A percentile compares a stretch with the other conserved stretches of the same genome.
These are phyloP conservation scores for Haemorhous mexicanus DNA, from an alignment of 2,113 vertebrate species.

Conservation along the genomic window DNA sequence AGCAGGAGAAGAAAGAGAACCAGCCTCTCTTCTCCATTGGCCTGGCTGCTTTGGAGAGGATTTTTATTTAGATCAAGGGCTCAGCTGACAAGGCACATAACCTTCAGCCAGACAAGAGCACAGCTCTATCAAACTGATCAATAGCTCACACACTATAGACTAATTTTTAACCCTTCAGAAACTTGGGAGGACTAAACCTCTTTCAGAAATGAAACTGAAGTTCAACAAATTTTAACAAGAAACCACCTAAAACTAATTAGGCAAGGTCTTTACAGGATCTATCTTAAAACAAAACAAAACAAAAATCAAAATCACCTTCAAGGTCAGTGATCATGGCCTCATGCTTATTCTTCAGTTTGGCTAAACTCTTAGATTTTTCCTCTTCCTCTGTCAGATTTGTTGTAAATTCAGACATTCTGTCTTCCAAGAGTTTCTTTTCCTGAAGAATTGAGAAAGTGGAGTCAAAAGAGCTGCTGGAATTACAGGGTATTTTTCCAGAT, in stretches of 20 bases:
- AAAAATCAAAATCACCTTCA: constrained; percentile 77
- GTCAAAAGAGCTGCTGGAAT: neutral
- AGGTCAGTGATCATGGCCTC: constrained; percentile 98
- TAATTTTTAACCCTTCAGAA: constrained; percentile 60
- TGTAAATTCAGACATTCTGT: constrained; percentile 92
- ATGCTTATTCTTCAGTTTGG: constrained; percentile 97
- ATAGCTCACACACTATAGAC: constrained; percentile 19
- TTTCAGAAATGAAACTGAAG: neutral
- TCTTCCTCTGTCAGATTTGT: constrained; percentile 95
- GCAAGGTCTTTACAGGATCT: neutral
- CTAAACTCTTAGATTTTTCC: constrained; percentile 97
- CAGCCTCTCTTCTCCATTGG: constrained; percentile 54
- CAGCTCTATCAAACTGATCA: constrained; percentile 37
- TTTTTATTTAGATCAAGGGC: constrained; percentile 56
- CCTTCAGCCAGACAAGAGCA: constrained; percentile 45
- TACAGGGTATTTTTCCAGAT: neutral
- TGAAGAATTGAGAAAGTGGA: constrained; percentile 44
- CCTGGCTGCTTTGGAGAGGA: constrained; percentile 24
- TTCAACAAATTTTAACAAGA: neutral
- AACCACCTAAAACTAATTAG: neutral
- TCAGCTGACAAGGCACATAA: constrained; percentile 57
- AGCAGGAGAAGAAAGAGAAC: constrained; percentile 46
- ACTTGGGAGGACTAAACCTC: neutral
- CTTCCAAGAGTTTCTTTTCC: constrained; percentile 96
- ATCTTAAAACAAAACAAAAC: neutral